Percentiles rank a stretch among this genome's conserved stretches.
Conservation (phyloP, 2,888 invertebrate species). For the Cantharis lateralis region DNA sequence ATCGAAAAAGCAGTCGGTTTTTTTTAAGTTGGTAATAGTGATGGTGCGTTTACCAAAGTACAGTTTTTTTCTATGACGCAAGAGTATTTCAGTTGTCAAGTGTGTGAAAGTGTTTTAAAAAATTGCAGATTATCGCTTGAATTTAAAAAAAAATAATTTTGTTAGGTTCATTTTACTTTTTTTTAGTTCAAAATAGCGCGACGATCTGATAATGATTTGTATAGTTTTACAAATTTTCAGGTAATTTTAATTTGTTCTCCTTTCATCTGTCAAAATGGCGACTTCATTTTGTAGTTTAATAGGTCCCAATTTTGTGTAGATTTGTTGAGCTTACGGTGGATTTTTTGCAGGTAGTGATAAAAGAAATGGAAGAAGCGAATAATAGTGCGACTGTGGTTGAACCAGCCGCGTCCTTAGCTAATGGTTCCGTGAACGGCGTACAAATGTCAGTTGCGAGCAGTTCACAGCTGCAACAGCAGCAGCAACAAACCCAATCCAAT, state of each 20-base stretch:
- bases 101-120: neutral
- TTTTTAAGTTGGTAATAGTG: neutral
- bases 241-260: neutral
- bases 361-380: constrained; percentile 21
- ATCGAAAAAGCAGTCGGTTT: neutral
- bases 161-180: constrained; percentile 1
- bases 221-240: constrained; percentile 23
- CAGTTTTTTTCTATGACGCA: neutral
- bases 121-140: neutral
- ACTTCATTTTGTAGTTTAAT: neutral
- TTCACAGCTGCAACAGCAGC: constrained; percentile 11
- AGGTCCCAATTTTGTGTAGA: neutral
- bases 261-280: neutral
- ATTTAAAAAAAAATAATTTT: neutral
- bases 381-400: constrained; percentile 8
- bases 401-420: neutral
- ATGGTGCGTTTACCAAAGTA: neutral
- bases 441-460: constrained; percentile 2
- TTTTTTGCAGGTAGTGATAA: constrained; percentile 17
- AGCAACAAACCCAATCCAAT: constrained; percentile 22
- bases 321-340: too few relatives aligned
- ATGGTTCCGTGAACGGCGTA: constrained; percentile 6
- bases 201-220: constrained; percentile 18
- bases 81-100: neutral
- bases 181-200: constrained; percentile 23